These are phyloP conservation scores for Pelobates fuscus DNA, from an alignment of 2,113 vertebrate genomes.

Conservation along the genomic window DNA sequence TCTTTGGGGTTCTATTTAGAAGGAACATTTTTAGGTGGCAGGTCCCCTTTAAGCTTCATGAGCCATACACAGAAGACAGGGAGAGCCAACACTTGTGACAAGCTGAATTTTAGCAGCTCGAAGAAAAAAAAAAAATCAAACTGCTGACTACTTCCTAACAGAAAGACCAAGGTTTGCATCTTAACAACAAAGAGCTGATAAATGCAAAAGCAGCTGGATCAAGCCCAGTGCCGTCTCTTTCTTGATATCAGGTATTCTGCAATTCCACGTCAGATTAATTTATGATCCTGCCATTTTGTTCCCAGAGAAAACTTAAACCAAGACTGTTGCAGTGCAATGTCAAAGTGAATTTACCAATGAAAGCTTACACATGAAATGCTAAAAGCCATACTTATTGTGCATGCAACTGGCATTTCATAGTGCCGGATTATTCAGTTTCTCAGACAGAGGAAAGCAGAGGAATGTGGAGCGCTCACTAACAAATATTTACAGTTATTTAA, in stretches of 20 bases:
- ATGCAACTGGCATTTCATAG: constrained; percentile 20
- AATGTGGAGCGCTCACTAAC: background rate
- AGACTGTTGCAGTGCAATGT: background rate
- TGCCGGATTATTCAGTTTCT: constrained; percentile 19
- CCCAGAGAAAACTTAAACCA: constrained; percentile 55
- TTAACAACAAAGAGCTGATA: constrained; percentile 65
- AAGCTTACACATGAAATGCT: constrained; percentile 44
- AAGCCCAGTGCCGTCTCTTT: constrained; percentile 57
- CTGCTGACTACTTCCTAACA: constrained; percentile 71
- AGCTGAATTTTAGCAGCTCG: background rate
- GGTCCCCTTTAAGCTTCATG: background rate
- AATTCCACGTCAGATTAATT: constrained; percentile 60
- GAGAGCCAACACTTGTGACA: background rate
- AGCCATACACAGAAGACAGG: background rate
- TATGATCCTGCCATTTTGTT: constrained; percentile 53
- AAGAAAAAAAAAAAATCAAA: constrained; percentile 62
- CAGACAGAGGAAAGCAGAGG: background rate
- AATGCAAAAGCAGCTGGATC: constrained; percentile 66
- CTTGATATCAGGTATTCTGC: constrained; percentile 60
- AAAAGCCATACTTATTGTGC: constrained; percentile 26
- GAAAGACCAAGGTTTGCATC: constrained; percentile 64
- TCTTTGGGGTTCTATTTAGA: too few relatives aligned
- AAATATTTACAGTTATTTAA: constrained; percentile 1
- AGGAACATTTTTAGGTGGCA: background rate
- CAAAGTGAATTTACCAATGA: constrained; percentile 52